phyloP scores from a whole-genome alignment of 30 jellyfish, hydroid and myxozoan genomes.

The Aurelia aurita region DNA sequence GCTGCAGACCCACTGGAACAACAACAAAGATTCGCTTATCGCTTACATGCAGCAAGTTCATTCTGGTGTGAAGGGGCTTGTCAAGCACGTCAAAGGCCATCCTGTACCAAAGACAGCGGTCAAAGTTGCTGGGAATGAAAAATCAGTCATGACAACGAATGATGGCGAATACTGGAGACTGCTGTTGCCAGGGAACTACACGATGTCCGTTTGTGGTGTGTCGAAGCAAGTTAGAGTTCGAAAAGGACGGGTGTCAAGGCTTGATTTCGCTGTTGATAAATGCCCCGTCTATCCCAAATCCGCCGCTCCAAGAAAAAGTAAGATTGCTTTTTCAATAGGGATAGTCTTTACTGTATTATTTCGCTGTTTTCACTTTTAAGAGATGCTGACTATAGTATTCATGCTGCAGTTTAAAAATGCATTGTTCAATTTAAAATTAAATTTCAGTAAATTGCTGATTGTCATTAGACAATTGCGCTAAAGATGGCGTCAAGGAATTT shows the following conservation, averaged over 20 bases:
- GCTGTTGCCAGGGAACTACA: constrained; percentile 84
- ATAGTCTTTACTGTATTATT: too few relatives aligned
- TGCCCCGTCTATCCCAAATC: background rate
- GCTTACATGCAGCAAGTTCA: constrained; percentile 82
- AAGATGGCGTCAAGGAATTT: too few relatives aligned
- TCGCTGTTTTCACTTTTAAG: too few relatives aligned
- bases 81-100: constrained; percentile 3
- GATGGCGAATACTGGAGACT: constrained; percentile 97
- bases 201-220: constrained; percentile 30
- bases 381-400: too few relatives aligned
- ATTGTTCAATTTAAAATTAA: too few relatives aligned
- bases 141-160: constrained; percentile 57
- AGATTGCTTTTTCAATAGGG: too few relatives aligned
- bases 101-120: constrained; percentile 74
- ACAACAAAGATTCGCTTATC: constrained; percentile 75
- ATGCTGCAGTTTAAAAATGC: too few relatives aligned
- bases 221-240: constrained; percentile 7
- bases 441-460: too few relatives aligned
- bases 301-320: too few relatives aligned
- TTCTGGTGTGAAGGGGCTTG: constrained; percentile 93
- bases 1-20: constrained; percentile 68
- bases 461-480: too few relatives aligned
- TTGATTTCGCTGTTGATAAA: constrained; percentile 30
- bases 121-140: constrained; percentile 53
- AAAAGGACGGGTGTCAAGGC: constrained; percentile 58